These are phyloP conservation scores for Hylia prasina DNA, from an alignment of 2,113 vertebrate genomes.

Conservation along the genomic window DNA sequence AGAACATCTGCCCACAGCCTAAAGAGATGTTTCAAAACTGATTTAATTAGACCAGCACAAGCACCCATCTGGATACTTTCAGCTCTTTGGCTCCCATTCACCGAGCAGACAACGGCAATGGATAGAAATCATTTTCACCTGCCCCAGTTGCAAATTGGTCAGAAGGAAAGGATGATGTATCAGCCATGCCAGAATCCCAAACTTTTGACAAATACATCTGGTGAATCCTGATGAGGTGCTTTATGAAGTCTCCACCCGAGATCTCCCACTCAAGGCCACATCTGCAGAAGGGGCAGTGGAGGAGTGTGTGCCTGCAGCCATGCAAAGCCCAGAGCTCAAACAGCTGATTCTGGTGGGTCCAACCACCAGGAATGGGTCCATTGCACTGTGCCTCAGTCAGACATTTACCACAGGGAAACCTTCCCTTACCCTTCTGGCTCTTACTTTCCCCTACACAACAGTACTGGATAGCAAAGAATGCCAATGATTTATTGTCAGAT, in stretches of 20 bases:
- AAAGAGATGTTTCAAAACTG: slow-evolving; percentile 24
- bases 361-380: accelerated
- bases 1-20: slow-evolving; percentile 54
- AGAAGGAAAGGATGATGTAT: background rate
- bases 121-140: background rate
- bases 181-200: background rate
- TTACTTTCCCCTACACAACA: background rate
- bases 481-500: background rate
- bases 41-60: slow-evolving; percentile 30
- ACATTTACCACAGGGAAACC: background rate
- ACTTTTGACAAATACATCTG: background rate
- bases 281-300: background rate
- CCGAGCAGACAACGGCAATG: background rate
- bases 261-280: background rate
- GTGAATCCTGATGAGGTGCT: background rate
- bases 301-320: accelerated
- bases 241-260: background rate
- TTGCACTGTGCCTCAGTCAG: background rate
- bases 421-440: background rate
- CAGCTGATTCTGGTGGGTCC: background rate
- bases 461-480: background rate
- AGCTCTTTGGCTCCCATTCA: background rate
- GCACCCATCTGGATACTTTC: slow-evolving; percentile 41
- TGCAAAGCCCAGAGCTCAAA: background rate
- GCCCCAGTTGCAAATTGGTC: background rate